Evolutionary conservation across 2,888 invertebrate species (phyloP), one percentile per base, ranked within the genome.

Genomic region (Ceraclea dissimilis): DNA sequence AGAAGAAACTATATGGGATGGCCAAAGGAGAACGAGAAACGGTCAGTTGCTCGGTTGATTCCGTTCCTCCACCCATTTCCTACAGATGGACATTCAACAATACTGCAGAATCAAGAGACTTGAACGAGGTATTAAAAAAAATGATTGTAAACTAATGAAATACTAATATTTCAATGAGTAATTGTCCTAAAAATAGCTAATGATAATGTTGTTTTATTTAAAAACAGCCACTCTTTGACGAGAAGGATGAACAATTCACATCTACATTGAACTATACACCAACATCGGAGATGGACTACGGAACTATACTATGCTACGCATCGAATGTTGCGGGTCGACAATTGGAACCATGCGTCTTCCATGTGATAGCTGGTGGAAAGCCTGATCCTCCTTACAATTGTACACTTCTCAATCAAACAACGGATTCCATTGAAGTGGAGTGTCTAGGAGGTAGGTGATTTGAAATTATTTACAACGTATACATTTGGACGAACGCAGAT

Each of bases 81-180:
- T 88, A 88, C 72, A 82, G 82, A 65, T 88, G 88, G 88, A 80
- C 84, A 58, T 88, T 89, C 75, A 90, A 90, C 74, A 88, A 87
- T 71, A 85, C 87, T 49, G 86, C 85, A 49, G 85, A 86, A 69
- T 81, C 81, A 64, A 80, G 82, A 62, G 86, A 86, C 65, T 83
- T 87, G 67, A 82, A 85, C 43, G 80, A 60, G 51, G 62, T 62
- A 56, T n/a, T 49, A 11, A 44, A 8, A 44, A 13, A 11, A 16
- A 44, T 13, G 13, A 44, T 16, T 44, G 17, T 16, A 13, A 16
- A 13, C 6, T 44, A 11, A 13, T 44, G 44, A 44, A 13, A 17
- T 11, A 44, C 6, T 11, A 44, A 44, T 8, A 44, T 44, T 16
- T 44, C 10, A 44, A 44, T 16, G n/a, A n/a, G n/a, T n/a, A n/a